Percentiles rank a stretch among this genome's conserved stretches.
Conservation (phyloP, 2,113 vertebrate species). For the Siniperca knerii region DNA sequence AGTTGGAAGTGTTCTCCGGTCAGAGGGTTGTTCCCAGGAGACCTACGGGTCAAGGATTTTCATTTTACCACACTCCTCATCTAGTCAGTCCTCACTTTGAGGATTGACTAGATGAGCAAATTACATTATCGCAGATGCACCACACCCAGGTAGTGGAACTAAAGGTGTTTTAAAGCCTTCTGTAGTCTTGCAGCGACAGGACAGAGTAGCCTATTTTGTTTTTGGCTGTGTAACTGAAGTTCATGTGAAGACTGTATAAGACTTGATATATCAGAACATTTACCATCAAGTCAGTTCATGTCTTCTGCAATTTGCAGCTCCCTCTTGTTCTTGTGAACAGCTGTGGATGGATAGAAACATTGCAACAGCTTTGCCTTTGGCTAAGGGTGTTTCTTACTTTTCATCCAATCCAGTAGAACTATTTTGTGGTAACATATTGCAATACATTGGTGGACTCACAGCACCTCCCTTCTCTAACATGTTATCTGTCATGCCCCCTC, state of each 20-base stretch:
- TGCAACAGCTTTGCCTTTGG: slow-evolving; percentile 1
- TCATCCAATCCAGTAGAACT: background rate
- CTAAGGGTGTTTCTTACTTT: slow-evolving; percentile 6
- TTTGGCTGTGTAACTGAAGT: background rate
- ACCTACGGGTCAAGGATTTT: background rate
- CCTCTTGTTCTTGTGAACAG: background rate
- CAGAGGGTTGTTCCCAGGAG: background rate
- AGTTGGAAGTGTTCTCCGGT: slow-evolving; percentile 24
- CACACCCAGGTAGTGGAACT: background rate
- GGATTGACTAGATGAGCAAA: slow-evolving; percentile 7
- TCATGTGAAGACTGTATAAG: background rate
- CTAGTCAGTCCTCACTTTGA: background rate
- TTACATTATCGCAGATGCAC: background rate
- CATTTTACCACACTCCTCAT: background rate
- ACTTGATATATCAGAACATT: background rate
- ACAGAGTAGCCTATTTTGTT: background rate
- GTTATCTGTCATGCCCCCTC: background rate
- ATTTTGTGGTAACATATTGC: background rate
- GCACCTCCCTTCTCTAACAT: background rate
- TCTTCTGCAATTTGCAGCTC: background rate
- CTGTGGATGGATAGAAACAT: slow-evolving; percentile 2
- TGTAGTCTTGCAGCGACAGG: no score
- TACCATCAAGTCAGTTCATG: background rate
- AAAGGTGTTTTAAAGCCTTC: background rate
- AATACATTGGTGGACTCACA: background rate